phyloP scores from a whole-genome alignment of 1,140 invertebrate species.

The Penaeus vannamei region DNA sequence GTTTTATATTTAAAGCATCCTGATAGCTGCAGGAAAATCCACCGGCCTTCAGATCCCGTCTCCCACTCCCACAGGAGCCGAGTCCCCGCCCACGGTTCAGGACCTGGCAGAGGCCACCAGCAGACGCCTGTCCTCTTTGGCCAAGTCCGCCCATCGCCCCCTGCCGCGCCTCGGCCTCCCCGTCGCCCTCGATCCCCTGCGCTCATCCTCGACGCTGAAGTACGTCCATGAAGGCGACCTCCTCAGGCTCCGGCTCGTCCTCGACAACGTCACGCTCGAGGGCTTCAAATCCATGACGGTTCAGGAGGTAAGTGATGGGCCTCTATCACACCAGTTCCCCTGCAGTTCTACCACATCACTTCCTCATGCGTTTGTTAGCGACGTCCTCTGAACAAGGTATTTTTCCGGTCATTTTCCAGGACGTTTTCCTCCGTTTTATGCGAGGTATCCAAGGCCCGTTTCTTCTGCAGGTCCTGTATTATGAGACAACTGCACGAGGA shows the following conservation, averaged over 20 bases:
- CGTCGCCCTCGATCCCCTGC: constrained; percentile 39
- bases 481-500: no score
- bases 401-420: no score
- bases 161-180: constrained; percentile 29
- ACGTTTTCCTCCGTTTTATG: no score
- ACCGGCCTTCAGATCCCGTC: neutral
- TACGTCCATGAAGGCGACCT: constrained; percentile 60
- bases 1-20: no score
- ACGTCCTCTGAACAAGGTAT: no score
- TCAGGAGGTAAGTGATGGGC: constrained; percentile 38
- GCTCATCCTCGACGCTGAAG: constrained; percentile 39
- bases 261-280: constrained; percentile 53
- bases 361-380: no score
- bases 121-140: constrained; percentile 9
- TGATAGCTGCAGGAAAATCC: no score
- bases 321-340: no score
- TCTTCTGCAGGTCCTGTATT: no score
- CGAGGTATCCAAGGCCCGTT: no score
- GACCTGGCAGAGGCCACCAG: constrained; percentile 13
- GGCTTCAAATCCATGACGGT: constrained; percentile 51
- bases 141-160: neutral
- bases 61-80: neutral
- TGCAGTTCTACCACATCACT: no score
- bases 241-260: constrained; percentile 46
- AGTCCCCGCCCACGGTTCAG: neutral